These are phyloP conservation scores for Eristalinus sepulchralis DNA, from an alignment of 2,888 invertebrate genomes.

Conservation along the genomic window DNA sequence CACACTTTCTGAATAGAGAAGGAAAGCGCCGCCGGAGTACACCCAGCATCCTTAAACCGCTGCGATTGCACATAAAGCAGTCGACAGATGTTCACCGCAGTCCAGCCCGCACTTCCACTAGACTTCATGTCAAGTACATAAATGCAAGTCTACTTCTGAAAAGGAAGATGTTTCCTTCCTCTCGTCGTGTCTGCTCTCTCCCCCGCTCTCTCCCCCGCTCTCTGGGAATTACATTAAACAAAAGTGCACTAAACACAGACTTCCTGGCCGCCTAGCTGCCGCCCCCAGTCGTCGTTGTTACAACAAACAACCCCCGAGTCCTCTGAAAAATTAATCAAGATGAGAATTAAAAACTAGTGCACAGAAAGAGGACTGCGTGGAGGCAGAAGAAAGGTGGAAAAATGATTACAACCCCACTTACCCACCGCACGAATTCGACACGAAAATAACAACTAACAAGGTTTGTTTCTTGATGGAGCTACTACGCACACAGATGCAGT, in stretches of 20 bases:
- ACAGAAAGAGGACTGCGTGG: constrained; percentile 15
- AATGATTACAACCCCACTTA: constrained; percentile 25
- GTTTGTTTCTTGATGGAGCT: constrained; percentile 36
- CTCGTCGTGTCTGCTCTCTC: too few relatives aligned
- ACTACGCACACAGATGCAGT: background rate
- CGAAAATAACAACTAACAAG: constrained; percentile 43
- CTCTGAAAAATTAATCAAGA: constrained; percentile 60
- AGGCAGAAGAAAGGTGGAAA: background rate
- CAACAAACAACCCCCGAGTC: constrained; percentile 10
- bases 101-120: constrained; percentile 17
- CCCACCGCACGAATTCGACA: constrained; percentile 13
- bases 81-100: background rate
- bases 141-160: background rate
- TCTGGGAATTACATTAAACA: constrained; percentile 53
- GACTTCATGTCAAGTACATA: background rate
- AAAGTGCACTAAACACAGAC: constrained; percentile 34
- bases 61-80: background rate
- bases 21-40: background rate
- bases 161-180: background rate
- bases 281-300: constrained; percentile 2
- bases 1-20: background rate
- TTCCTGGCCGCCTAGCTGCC: constrained; percentile 45
- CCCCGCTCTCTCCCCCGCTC: background rate
- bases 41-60: background rate
- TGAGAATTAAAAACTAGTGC: constrained; percentile 53